A percentile compares a stretch with the other conserved stretches of the same genome.
These are phyloP conservation scores for Petrocephalus schoutedeni DNA, from an alignment of 2,797 vertebrate species.

Conservation along the genomic window DNA sequence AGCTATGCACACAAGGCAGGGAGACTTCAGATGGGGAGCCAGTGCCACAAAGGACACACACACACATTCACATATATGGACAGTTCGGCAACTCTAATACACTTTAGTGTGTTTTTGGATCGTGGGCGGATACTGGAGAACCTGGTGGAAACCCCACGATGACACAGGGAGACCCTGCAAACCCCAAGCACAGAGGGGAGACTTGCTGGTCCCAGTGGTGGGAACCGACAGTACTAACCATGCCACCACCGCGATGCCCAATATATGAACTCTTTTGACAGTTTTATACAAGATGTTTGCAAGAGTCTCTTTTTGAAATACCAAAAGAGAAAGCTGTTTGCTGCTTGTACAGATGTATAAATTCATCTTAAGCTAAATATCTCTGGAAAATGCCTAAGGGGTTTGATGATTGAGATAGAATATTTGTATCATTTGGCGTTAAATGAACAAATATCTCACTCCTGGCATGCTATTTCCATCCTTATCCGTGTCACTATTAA, in stretches of 20 bases:
- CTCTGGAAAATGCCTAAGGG: not conserved
- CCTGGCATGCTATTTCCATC: not conserved
- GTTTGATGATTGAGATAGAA: not conserved
- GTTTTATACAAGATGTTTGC: not conserved
- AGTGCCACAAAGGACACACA: not conserved
- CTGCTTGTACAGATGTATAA: not conserved
- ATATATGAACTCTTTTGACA: not conserved
- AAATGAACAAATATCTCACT: not conserved
- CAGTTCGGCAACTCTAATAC: not conserved
- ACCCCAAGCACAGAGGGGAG: not conserved
- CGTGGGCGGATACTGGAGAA: not conserved
- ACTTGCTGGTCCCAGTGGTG: not conserved
- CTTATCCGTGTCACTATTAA: not conserved
- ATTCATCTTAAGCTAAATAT: not conserved
- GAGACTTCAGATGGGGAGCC: not conserved
- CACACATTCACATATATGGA: not conserved
- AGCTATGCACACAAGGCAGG: not conserved
- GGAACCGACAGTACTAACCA: not conserved
- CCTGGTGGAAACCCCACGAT: not conserved
- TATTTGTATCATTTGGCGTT: not conserved
- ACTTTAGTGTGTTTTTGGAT: not conserved
- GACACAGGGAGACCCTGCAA: not conserved
- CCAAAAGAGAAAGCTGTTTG: not conserved
- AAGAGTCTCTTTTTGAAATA: not conserved
- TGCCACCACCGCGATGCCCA: not conserved